A percentile compares a stretch with the other conserved stretches of the same genome.
phyloP scores from a whole-genome alignment of 2,888 invertebrate species.

The Tipula vernalis region DNA sequence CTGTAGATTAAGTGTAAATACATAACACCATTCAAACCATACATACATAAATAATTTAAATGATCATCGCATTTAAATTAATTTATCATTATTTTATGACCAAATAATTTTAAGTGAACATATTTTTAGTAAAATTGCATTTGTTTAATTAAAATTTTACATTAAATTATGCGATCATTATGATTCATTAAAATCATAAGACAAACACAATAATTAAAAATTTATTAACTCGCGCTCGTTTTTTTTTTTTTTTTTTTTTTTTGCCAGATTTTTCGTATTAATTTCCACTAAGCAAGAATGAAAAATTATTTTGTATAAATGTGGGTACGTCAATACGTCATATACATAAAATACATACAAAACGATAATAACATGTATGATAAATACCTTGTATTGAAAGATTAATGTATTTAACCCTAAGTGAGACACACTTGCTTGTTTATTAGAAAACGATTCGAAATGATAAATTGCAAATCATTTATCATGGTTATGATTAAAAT shows the following conservation, averaged over 20 bases:
- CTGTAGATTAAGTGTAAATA: not conserved
- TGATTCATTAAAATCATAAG: not conserved
- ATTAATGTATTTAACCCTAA: not conserved
- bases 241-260: no score
- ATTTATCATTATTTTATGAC: not conserved
- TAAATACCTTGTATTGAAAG: not conserved
- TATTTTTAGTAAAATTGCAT: not conserved
- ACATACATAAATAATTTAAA: not conserved
- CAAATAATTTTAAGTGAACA: not conserved
- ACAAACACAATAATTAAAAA: not conserved
- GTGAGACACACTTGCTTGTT: not conserved
- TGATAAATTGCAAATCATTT: not conserved
- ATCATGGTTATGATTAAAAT: not conserved
- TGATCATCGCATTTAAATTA: not conserved
- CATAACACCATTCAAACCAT: not conserved
- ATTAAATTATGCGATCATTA: not conserved
- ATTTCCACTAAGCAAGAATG: not conserved
- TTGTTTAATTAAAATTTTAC: not conserved
- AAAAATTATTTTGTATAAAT: not conserved
- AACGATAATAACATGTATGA: not conserved
- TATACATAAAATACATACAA: not conserved
- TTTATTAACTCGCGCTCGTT: not conserved
- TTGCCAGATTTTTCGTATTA: not conserved
- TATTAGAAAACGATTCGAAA: not conserved
- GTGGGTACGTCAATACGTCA: not conserved